Evolutionary conservation across 2,797 vertebrate species (phyloP), one percentile per base, ranked within the genome.

Genomic region (Trichosurus vulpecula): DNA sequence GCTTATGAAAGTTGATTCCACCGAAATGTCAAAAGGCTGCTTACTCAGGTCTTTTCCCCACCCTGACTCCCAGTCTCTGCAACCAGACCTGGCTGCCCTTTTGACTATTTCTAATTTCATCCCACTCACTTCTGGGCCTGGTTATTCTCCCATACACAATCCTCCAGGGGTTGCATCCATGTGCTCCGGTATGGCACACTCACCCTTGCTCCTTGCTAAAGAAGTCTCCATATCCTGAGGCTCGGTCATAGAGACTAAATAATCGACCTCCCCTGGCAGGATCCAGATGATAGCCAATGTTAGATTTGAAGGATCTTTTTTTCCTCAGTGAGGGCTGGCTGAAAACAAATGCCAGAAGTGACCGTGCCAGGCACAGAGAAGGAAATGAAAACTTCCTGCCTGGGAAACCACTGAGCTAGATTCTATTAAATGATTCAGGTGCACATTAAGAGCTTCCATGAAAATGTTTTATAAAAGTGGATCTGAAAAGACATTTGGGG

Each of bases 261-360:
- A 97, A 94, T 93, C 51, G 5, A 90, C 81, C 97, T 97, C 96
- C 96, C 54, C 94, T 89, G 94, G 97, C 92, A 91, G 94, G 93
- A 96, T 6, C 92, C 95, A 93, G 90, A 90, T 87, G 9, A 61
- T 22, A 91, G 41, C 58, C 92, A 93, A 6, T 0, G 61, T 47
- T 94, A 66, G 92, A 51, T 92, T 56, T n/a, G 90, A 91, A 93
- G 66, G 92, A 93, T 93, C 30, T 9, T 81, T 92, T 96, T 95
- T 92, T 93, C 94, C 95, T 93, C 95, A 25, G 3, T 41, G 94
- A 35, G 52, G 92, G 95, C 94, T 31, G 13, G 90, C 91, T 95
- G 94, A 93, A 97, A 96, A 97, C 93, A 97, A 97, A 97, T n/a
- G 41, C 96, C 97, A 97, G 97, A 98, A 97, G 96, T 94, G 97